A percentile compares a stretch with the other conserved stretches of the same genome.
These are phyloP conservation scores for Drosophila quinaria DNA, from an alignment of 2,888 invertebrate species.

Conservation along the genomic window DNA sequence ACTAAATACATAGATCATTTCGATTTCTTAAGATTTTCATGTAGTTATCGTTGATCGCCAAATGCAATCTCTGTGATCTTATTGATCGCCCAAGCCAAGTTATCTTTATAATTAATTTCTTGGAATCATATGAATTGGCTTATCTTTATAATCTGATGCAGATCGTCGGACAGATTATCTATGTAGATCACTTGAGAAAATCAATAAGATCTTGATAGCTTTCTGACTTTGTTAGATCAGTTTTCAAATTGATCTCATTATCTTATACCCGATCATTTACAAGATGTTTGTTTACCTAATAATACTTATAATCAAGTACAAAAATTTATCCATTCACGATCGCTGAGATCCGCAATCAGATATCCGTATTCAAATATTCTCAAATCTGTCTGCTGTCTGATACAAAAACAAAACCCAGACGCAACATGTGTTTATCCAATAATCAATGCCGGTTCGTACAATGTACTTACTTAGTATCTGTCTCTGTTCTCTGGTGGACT, in stretches of 20 bases:
- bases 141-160: not conserved
- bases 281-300: not conserved
- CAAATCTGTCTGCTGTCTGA: not conserved
- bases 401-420: not conserved
- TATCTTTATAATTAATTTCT: not conserved
- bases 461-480: too few species aligned
- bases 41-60: not conserved
- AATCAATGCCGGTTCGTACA: not conserved
- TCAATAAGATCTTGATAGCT: too few species aligned
- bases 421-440: constrained; percentile 6
- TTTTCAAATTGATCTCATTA: not conserved
- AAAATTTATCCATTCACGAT: constrained; percentile 1
- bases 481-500: not conserved
- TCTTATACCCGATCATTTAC: not conserved
- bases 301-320: not conserved
- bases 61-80: not conserved
- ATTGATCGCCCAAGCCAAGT: not conserved
- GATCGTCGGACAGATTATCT: too few species aligned
- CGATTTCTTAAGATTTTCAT: not conserved
- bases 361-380: constrained; percentile 9
- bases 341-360: constrained; percentile 6
- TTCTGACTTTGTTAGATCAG: not conserved
- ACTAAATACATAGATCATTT: too few species aligned
- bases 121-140: not conserved
- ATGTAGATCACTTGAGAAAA: too few species aligned